A percentile compares a stretch with the other conserved stretches of the same genome.
phyloP scores from a whole-genome alignment of 1,140 invertebrate species.

The Bradysia coprophila region DNA sequence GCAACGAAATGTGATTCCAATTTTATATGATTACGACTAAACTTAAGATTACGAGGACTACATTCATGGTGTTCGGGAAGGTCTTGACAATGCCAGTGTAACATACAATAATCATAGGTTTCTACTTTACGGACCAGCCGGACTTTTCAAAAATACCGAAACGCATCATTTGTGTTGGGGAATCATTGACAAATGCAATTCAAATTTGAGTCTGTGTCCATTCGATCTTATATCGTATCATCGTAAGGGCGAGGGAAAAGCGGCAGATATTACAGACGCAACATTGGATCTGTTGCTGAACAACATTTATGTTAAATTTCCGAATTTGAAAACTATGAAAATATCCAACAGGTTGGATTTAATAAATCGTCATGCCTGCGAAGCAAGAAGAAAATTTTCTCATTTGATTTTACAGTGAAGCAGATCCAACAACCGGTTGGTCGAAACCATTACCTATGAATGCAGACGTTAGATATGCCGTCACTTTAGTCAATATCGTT shows the following conservation, averaged over 20 bases:
- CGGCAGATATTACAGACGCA: conserved; percentile 17
- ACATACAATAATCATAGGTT: conserved; percentile 7
- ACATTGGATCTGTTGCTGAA: conserved; percentile 18
- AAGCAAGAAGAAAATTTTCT: no score
- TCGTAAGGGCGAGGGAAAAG: conserved; percentile 25
- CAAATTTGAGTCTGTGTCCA: conserved; percentile 16
- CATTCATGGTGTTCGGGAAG: conserved; percentile 13
- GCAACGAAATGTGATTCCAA: neutral
- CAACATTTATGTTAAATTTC: conserved; percentile 19
- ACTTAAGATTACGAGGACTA: conserved; percentile 17
- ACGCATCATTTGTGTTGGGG: conserved; percentile 28
- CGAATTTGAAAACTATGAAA: conserved; percentile 17
- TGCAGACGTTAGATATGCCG: conserved; percentile 25
- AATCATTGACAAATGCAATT: conserved; percentile 21
- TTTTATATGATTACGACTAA: neutral
- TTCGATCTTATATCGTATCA: conserved; percentile 27
- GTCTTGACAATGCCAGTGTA: conserved; percentile 13
- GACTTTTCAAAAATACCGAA: conserved; percentile 21
- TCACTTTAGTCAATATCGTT: conserved; percentile 22
- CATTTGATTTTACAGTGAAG: conserved; percentile 20
- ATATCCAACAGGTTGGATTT: conserved; percentile 29
- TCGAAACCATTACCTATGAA: conserved; percentile 23
- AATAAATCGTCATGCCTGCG: no score
- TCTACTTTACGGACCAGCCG: conserved; percentile 25
- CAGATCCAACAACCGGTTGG: conserved; percentile 28